Base-by-base conservation (phyloP, 2,113 vertebrate species). In the Esox niger region DNA sequence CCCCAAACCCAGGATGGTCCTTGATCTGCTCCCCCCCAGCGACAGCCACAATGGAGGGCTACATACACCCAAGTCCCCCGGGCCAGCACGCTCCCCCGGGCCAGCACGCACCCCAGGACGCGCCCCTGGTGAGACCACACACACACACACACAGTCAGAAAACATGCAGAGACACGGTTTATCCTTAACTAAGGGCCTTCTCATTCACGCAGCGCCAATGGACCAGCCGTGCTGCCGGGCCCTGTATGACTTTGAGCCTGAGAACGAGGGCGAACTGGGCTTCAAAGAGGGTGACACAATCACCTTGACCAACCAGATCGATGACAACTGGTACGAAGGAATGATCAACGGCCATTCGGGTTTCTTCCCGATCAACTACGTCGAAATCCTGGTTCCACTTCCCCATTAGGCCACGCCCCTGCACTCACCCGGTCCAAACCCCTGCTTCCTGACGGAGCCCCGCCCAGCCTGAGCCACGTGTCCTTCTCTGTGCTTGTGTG, bases 251-350 rank as follows among this genome's bases (percentile, higher is more conserved):
- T 98, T 98, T 33, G 95, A 96, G 69, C 95, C 96, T 20, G 96
- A 98, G 90, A 98, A 98, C 71, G 95, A 98, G 84, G 95, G 96
- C 7, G 96, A 98, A 75, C 81, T 98, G 84, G 96, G 95, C 70
- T 98, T 98, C 87, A 97, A 97, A 79, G 95, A 98, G 80, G 95
- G 95, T 10, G 95, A 98, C 71, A 55, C 96, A 79, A 96, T 98
- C 88, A 98, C 95, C 46, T 93, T 98, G 79, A 98, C 95, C 81
- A 98, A 98, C 79, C 95, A 98, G 78, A 98, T 98, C 68, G 96
- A 98, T 72, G 95, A 98, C 85, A 98, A 98, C 89, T 98, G 96
- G 96, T 98, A 97, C 78, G 96, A 98, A 85, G 95, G 96, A 4
- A 97, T 97, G 95, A 93, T 96, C 74, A 91, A 95, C 66, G 96